These are phyloP conservation scores for Drosophila atroscutellata DNA, from an alignment of 2,888 invertebrate species.

Conservation along the genomic window DNA sequence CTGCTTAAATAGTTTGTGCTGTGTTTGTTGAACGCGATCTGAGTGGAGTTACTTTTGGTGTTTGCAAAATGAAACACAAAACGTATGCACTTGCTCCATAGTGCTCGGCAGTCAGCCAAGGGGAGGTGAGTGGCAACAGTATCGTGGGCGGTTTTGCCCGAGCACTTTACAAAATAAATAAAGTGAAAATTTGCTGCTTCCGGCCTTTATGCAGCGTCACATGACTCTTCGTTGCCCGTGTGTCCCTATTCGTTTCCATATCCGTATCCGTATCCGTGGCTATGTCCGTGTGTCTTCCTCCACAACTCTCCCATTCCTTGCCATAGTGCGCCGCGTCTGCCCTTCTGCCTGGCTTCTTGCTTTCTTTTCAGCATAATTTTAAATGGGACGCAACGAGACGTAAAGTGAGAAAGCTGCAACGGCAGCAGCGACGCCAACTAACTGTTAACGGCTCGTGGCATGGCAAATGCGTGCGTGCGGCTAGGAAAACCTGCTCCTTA, in stretches of 20 bases:
- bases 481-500: slow-evolving; percentile 31
- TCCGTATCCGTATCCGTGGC: slow-evolving; percentile 70
- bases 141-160: slow-evolving; percentile 36
- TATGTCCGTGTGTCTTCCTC: slow-evolving; percentile 59
- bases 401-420: slow-evolving; percentile 76
- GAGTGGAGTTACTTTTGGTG: neutral
- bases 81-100: slow-evolving; percentile 3
- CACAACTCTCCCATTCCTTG: neutral
- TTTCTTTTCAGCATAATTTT: slow-evolving; percentile 72
- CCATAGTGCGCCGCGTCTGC: neutral
- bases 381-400: slow-evolving; percentile 81
- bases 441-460: slow-evolving; percentile 74
- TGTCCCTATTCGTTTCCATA: slow-evolving; percentile 63
- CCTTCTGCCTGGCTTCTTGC: slow-evolving; percentile 14
- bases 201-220: slow-evolving; percentile 69
- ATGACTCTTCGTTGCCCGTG: slow-evolving; percentile 11
- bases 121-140: neutral
- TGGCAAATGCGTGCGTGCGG: slow-evolving; percentile 63
- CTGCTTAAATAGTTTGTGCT: neutral
- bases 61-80: neutral
- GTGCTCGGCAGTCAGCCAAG: slow-evolving; percentile 18
- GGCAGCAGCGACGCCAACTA: slow-evolving; percentile 58
- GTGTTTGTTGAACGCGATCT: neutral
- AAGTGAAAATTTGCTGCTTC: slow-evolving; percentile 79
- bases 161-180: slow-evolving; percentile 80